Conservation (phyloP, 2,888 invertebrate species). For the Aphidius colemani region DNA sequence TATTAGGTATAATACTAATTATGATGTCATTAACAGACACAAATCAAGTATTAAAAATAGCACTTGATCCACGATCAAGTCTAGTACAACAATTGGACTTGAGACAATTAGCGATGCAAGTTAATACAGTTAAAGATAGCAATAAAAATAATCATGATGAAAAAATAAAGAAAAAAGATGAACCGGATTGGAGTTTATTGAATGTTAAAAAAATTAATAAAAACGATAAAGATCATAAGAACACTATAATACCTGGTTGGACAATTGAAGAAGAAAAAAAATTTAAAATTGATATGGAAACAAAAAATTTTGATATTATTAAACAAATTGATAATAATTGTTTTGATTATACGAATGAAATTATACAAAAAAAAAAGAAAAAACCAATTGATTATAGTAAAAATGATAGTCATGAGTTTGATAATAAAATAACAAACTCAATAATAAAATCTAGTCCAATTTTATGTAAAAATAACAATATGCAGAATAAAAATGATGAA, state of each 20-base stretch:
- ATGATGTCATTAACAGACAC: conserved; percentile 70
- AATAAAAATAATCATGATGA: conserved; percentile 43
- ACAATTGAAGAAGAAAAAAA: conserved; percentile 51
- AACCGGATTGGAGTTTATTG: conserved; percentile 51
- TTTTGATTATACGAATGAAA: neutral
- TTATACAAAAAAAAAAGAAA: conserved; percentile 31
- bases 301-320: conserved; percentile 40
- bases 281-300: conserved; percentile 49
- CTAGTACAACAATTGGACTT: conserved; percentile 68
- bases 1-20: conserved; percentile 63
- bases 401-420: conserved; percentile 6
- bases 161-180: conserved; percentile 42
- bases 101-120: conserved; percentile 59
- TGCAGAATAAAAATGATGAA: conserved; percentile 48
- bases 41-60: conserved; percentile 68
- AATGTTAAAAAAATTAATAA: conserved; percentile 50
- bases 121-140: conserved; percentile 48
- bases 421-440: conserved; percentile 23
- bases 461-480: conserved; percentile 31
- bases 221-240: conserved; percentile 45
- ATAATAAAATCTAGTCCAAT: conserved; percentile 46
- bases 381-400: conserved; percentile 25
- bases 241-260: conserved; percentile 47
- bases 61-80: conserved; percentile 62
- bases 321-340: neutral